Evolutionary conservation across 2,797 vertebrate species (phyloP).

Genomic region (Gobionotothen gibberifrons): DNA sequence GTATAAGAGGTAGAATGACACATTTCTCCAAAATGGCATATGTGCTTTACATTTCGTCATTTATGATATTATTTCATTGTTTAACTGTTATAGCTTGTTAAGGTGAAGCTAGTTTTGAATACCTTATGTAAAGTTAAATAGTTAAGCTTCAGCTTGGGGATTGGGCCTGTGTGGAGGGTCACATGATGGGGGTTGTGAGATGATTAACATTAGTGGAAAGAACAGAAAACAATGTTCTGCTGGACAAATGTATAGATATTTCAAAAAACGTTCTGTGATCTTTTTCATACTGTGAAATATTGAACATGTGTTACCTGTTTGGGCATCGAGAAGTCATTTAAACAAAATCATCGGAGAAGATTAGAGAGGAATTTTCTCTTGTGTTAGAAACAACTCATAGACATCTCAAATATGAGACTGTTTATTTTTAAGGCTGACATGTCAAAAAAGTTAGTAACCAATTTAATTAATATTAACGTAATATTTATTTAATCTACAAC

Average conservation of each 20-base stretch:
- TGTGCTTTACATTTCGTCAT: neutral
- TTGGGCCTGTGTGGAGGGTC: no score
- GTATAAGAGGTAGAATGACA: neutral
- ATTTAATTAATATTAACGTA: neutral
- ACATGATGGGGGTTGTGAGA: neutral
- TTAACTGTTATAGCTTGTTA: neutral
- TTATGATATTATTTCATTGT: no score
- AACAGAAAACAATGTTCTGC: neutral
- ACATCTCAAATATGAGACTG: neutral
- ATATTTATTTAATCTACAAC: neutral
- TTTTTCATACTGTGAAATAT: neutral
- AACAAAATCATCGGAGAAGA: neutral
- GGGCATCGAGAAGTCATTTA: neutral
- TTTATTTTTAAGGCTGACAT: no score
- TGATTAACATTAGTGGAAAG: neutral
- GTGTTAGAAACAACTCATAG: neutral
- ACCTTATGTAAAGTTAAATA: neutral
- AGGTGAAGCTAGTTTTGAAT: neutral
- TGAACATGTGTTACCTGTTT: neutral
- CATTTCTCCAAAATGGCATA: neutral
- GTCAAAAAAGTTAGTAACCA: neutral
- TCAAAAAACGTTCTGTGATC: neutral
- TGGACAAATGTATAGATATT: no score
- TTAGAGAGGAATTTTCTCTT: neutral
- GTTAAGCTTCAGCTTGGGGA: no score